Percentiles rank a stretch among this genome's conserved stretches.
These are phyloP conservation scores for Microtus ochrogaster DNA, from an alignment of 2,113 vertebrate species.

Conservation along the genomic window DNA sequence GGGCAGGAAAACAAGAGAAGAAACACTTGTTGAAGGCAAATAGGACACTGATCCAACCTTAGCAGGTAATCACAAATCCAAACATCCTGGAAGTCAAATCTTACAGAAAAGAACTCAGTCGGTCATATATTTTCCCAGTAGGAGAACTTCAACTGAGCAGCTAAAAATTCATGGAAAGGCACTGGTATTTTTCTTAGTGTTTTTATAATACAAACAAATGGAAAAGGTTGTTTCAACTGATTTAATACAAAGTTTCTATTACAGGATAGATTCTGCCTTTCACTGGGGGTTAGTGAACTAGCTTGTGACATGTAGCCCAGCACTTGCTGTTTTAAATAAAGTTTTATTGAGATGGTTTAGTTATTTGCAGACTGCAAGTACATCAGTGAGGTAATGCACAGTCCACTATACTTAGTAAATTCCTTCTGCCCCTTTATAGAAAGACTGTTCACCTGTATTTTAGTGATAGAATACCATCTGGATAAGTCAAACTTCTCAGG, in stretches of 20 bases:
- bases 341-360: neutral
- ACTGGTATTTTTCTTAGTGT: neutral
- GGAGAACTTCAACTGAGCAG: neutral
- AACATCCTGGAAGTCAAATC: constrained; percentile 1
- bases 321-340: neutral
- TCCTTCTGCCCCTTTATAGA: neutral
- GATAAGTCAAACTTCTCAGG: neutral
- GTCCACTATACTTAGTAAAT: no score
- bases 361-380: neutral
- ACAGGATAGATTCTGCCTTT: neutral
- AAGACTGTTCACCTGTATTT: neutral
- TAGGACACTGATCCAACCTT: neutral
- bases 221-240: neutral
- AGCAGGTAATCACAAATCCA: neutral
- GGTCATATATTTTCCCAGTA: neutral
- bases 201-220: neutral
- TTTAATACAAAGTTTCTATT: neutral
- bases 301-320: neutral
- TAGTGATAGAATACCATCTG: neutral
- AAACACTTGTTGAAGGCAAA: constrained; percentile 43
- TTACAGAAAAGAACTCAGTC: neutral
- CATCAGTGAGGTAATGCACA: neutral
- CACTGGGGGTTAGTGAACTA: neutral
- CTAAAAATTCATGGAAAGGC: neutral
- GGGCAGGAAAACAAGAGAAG: constrained; percentile 50